Conservation (phyloP, 2,888 invertebrate species). For the Cryptophagus acutangulus region DNA sequence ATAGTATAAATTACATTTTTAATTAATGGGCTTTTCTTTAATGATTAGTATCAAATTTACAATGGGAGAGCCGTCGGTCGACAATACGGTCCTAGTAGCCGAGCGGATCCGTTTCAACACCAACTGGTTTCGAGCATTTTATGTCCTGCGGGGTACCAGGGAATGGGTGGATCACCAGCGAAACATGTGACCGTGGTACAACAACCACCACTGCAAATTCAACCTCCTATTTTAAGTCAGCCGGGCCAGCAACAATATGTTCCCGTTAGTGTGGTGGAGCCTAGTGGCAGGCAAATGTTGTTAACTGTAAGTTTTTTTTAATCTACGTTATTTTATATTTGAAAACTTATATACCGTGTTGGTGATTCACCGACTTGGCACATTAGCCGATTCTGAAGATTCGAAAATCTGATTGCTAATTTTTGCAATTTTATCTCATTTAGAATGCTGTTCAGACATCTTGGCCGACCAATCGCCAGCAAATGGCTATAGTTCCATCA, state of each 20-base stretch:
- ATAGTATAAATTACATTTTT: neutral
- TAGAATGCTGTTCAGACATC: slow-evolving; percentile 64
- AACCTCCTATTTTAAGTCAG: slow-evolving; percentile 75
- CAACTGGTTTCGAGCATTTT: slow-evolving; percentile 91
- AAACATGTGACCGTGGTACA: slow-evolving; percentile 67
- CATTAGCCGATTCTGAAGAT: neutral
- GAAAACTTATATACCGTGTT: no score
- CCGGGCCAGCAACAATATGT: slow-evolving; percentile 84
- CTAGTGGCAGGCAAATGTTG: slow-evolving; percentile 74
- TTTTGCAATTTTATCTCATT: slow-evolving; percentile 7
- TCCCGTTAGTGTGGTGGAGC: slow-evolving; percentile 90
- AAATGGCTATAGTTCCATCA: slow-evolving; percentile 74
- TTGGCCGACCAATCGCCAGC: slow-evolving; percentile 68
- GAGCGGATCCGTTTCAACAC: slow-evolving; percentile 83
- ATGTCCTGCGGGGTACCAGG: slow-evolving; percentile 84
- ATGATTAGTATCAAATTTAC: slow-evolving; percentile 84
- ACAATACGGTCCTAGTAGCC: slow-evolving; percentile 58
- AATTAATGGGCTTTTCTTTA: slow-evolving; percentile 30
- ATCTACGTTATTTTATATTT: no score
- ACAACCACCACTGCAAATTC: slow-evolving; percentile 68
- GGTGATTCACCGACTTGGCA: no score
- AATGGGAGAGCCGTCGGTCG: slow-evolving; percentile 65
- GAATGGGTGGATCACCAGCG: slow-evolving; percentile 61
- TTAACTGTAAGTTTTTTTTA: slow-evolving; percentile 56
- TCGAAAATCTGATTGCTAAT: slow-evolving; percentile 2